Conservation (phyloP, 2,888 invertebrate species). For the Gymnosoma rotundatum region DNA sequence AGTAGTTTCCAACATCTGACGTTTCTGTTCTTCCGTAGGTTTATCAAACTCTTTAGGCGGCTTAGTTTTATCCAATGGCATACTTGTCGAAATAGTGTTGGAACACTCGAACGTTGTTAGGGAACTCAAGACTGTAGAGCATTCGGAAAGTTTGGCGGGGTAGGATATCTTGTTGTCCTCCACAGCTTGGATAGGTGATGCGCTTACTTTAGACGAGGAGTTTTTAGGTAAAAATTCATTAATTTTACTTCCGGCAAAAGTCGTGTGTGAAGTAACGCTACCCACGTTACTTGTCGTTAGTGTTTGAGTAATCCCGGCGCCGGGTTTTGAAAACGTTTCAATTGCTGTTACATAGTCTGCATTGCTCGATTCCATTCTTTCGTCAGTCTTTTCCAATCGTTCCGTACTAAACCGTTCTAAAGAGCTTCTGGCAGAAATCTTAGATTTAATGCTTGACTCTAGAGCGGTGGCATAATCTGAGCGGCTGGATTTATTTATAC, state of each 20-base stretch:
- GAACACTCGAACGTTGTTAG: conserved; percentile 71
- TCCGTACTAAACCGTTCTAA: conserved; percentile 17
- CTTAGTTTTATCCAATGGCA: neutral
- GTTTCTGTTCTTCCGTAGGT: conserved; percentile 57
- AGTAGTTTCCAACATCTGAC: conserved; percentile 76
- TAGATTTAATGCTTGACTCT: neutral
- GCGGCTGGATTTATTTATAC: too few relatives aligned
- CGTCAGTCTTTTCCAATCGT: neutral
- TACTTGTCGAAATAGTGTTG: conserved; percentile 19
- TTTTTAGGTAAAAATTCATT: conserved; percentile 76
- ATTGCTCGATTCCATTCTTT: conserved; percentile 54
- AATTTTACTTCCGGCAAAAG: conserved; percentile 66
- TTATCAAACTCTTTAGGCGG: conserved; percentile 1
- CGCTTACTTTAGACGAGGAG: conserved; percentile 78
- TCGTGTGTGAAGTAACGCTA: conserved; percentile 48
- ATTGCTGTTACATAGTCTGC: conserved; percentile 36
- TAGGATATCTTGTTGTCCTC: conserved; percentile 31
- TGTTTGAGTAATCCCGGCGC: conserved; percentile 21
- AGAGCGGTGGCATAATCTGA: conserved; percentile 8
- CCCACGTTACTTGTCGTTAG: conserved; percentile 42
- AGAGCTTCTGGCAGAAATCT: conserved; percentile 27
- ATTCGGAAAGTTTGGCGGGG: conserved; percentile 75
- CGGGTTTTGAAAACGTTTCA: conserved; percentile 52
- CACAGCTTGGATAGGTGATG: conserved; percentile 45
- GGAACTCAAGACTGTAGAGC: conserved; percentile 76